phyloP scores from a whole-genome alignment of 1,140 invertebrate species.

The Drosophila arawakana region DNA sequence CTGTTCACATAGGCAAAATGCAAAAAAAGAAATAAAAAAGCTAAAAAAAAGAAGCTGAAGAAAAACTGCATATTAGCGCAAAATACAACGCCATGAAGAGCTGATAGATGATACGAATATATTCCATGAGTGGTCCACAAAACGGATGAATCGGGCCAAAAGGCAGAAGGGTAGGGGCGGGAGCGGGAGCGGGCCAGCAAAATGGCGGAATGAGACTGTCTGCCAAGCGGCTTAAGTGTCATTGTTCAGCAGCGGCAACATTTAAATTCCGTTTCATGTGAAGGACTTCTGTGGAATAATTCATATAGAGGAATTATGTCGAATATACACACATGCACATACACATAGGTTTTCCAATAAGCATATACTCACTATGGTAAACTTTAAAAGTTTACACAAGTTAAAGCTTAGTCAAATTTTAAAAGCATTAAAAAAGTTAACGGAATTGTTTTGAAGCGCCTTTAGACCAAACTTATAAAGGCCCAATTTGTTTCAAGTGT shows the following conservation, averaged over 20 bases:
- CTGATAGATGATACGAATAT: constrained; percentile 45
- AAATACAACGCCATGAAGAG: constrained; percentile 66
- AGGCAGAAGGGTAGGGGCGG: too few relatives aligned
- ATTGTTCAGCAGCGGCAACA: constrained; percentile 68
- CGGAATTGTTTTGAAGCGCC: too few relatives aligned
- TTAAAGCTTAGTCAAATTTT: too few relatives aligned
- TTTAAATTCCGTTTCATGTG: constrained; percentile 72
- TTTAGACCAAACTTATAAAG: too few relatives aligned
- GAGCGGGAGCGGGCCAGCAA: too few relatives aligned
- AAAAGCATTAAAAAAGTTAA: too few relatives aligned
- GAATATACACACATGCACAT: not conserved
- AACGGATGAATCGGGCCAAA: too few relatives aligned
- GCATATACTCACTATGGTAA: too few relatives aligned
- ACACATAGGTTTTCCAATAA: too few relatives aligned
- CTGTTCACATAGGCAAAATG: constrained; percentile 78
- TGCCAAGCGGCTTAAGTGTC: constrained; percentile 79
- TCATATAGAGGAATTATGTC: constrained; percentile 40
- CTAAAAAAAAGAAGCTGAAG: constrained; percentile 3
- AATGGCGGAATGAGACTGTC: constrained; percentile 46
- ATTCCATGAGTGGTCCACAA: not conserved
- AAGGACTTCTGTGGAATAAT: constrained; percentile 47
- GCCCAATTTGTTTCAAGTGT: too few relatives aligned
- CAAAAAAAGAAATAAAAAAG: constrained; percentile 30
- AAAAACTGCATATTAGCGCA: constrained; percentile 81
- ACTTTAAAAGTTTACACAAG: too few relatives aligned